Evolutionary conservation across 1,140 invertebrate genomes (phyloP).

Genomic region (Leptopilina boulardi): DNA sequence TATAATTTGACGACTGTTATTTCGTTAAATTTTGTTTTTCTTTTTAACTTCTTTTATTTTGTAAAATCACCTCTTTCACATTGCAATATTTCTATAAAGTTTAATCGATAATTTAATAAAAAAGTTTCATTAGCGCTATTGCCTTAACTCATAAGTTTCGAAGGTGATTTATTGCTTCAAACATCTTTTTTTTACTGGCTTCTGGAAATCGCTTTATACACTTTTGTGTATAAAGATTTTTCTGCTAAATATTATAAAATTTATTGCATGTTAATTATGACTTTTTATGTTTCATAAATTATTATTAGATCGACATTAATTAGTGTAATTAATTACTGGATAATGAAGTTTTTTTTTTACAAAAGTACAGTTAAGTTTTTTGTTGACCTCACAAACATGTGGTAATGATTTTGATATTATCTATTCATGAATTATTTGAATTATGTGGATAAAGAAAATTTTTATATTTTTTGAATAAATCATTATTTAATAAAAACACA

Average conservation of each 20-base stretch:
- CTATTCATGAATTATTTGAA: no score
- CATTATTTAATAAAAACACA: no score
- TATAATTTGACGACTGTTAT: conserved; percentile 43
- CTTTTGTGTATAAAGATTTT: not conserved
- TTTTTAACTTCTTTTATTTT: conserved; percentile 37
- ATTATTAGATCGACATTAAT: not conserved
- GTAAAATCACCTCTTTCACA: conserved; percentile 41
- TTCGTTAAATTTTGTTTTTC: conserved; percentile 43
- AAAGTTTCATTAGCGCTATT: conserved; percentile 62
- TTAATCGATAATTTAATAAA: conserved; percentile 65
- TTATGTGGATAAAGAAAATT: no score
- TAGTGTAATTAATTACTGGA: conserved; percentile 35
- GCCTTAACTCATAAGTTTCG: conserved; percentile 47
- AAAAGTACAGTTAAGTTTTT: no score
- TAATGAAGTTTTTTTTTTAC: no score
- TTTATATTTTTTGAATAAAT: no score
- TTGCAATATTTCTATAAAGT: conserved; percentile 56
- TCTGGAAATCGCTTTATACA: not conserved
- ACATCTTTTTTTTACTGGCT: conserved; percentile 37
- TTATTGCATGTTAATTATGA: not conserved
- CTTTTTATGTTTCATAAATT: conserved; percentile 25
- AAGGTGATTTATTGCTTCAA: conserved; percentile 47
- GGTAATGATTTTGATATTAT: no score
- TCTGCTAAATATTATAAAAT: conserved; percentile 32
- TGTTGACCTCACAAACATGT: no score